Conservation (phyloP, 2,113 vertebrate genomes). For the Cairina moschata region DNA sequence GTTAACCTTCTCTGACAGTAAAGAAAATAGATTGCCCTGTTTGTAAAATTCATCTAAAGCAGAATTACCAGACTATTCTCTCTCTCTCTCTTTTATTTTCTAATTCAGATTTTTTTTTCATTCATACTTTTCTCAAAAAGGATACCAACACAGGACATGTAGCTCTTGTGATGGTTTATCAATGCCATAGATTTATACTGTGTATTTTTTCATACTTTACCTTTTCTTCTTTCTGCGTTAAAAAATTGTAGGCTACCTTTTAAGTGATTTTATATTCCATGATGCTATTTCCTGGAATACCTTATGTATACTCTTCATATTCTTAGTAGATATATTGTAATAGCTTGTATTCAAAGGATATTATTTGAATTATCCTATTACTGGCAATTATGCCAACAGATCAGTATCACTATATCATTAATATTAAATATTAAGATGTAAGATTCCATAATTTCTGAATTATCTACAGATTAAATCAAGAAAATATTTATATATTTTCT, state of each 20-base stretch:
- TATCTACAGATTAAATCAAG: background rate
- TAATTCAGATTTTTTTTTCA: background rate
- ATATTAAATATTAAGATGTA: background rate
- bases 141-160: accelerated
- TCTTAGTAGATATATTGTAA: background rate
- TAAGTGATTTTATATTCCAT: background rate
- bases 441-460: background rate
- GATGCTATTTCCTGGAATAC: background rate
- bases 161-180: background rate
- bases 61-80: background rate
- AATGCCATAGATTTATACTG: accelerated
- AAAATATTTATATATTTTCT: background rate
- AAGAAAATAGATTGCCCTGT: background rate
- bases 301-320: background rate
- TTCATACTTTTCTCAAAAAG: background rate
- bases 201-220: background rate
- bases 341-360: background rate
- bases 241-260: background rate
- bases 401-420: background rate
- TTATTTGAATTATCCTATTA: background rate
- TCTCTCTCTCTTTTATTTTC: background rate
- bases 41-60: background rate
- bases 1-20: background rate
- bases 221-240: background rate
- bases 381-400: background rate